These are phyloP conservation scores for Eupithecia inturbata DNA, from an alignment of 2,888 invertebrate species.

Conservation along the genomic window DNA sequence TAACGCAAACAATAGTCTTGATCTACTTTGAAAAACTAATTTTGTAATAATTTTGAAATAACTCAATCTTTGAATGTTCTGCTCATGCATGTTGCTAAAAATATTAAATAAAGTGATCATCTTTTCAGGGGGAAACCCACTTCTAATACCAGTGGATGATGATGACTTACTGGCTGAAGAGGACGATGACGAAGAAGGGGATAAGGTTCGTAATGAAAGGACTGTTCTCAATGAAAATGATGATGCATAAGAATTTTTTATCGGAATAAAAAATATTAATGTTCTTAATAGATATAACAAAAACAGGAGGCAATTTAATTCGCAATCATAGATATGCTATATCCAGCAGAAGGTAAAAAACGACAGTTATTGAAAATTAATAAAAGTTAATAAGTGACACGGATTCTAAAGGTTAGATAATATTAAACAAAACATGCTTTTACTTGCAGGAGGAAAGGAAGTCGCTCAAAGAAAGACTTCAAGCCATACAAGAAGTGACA, in stretches of 20 bases:
- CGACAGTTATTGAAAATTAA: background rate
- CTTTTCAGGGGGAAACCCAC: constrained; percentile 73
- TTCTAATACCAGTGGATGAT: constrained; percentile 83
- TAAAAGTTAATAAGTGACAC: background rate
- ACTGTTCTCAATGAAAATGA: background rate
- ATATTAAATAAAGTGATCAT: background rate
- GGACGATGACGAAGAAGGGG: constrained; percentile 96
- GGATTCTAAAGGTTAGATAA: background rate
- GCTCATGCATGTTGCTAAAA: background rate
- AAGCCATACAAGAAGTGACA: constrained; percentile 98
- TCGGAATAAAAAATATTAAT: background rate
- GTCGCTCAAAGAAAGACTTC: constrained; percentile 95
- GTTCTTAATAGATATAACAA: background rate
- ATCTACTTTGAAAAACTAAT: background rate
- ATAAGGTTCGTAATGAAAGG: constrained; percentile 84
- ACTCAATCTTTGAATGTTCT: background rate
- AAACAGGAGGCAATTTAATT: background rate
- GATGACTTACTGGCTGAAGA: constrained; percentile 88
- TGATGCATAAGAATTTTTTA: background rate
- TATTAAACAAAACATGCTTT: background rate
- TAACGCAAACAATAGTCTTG: background rate
- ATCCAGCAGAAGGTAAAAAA: background rate
- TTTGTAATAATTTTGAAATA: too few species aligned
- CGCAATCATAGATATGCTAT: background rate
- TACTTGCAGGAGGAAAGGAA: constrained; percentile 95